Evolutionary conservation across 2,888 invertebrate genomes (phyloP).

Genomic region (Agonum fuliginosum): DNA sequence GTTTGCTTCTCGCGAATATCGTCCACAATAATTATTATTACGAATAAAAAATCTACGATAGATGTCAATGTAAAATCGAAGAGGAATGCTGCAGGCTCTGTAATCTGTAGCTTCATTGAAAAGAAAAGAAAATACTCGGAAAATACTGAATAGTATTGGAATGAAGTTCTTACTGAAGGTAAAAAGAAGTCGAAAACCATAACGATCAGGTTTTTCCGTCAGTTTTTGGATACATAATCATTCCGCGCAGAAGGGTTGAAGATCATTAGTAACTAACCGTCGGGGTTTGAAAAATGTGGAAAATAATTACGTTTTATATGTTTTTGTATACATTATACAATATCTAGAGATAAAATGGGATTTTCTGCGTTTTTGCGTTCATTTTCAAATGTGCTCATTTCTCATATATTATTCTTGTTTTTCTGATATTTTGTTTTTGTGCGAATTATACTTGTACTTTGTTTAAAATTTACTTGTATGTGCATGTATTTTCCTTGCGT

Average conservation of each 20-base stretch:
- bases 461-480: too few relatives aligned
- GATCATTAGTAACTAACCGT: slow-evolving; percentile 44
- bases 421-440: too few relatives aligned
- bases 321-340: slow-evolving; percentile 36
- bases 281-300: slow-evolving; percentile 35
- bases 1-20: background rate
- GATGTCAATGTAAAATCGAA: too few relatives aligned
- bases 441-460: too few relatives aligned
- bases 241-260: slow-evolving; percentile 30
- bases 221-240: slow-evolving; percentile 32
- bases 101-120: too few relatives aligned
- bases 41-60: too few relatives aligned
- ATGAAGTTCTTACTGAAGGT: slow-evolving; percentile 25
- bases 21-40: too few relatives aligned
- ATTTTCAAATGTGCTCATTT: background rate
- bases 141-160: slow-evolving; percentile 39
- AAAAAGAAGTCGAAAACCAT: slow-evolving; percentile 38
- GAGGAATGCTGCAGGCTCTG: too few relatives aligned
- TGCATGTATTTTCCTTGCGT: too few relatives aligned
- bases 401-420: too few relatives aligned
- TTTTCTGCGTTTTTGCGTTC: background rate
- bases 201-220: slow-evolving; percentile 20
- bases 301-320: slow-evolving; percentile 43
- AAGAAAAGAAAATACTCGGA: slow-evolving; percentile 9
- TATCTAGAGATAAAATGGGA: slow-evolving; percentile 11